These are phyloP conservation scores for Notarius quadriscutis DNA, from an alignment of 2,113 vertebrate species.

Conservation along the genomic window DNA sequence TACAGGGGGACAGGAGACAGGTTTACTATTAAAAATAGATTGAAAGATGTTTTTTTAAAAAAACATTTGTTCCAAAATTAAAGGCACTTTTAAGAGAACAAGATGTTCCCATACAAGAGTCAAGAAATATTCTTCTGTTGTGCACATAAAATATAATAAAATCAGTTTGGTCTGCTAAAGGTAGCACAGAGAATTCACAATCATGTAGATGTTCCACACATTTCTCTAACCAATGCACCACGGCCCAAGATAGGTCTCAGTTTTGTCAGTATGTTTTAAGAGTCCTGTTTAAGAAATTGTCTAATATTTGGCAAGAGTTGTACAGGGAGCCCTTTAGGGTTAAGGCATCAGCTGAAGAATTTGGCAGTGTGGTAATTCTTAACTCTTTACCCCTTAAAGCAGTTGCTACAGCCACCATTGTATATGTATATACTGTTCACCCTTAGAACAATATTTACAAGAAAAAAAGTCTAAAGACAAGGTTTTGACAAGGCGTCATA, in stretches of 20 bases:
- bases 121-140: slow-evolving; percentile 12
- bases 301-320: background rate
- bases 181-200: background rate
- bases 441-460: too few relatives aligned
- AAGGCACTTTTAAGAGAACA: slow-evolving; percentile 54
- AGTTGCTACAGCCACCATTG: too few relatives aligned
- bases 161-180: slow-evolving; percentile 6
- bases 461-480: too few relatives aligned
- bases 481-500: too few relatives aligned
- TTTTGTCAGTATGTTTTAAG: background rate
- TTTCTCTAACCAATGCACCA: slow-evolving; percentile 1
- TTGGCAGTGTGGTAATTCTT: background rate
- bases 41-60: slow-evolving; percentile 66
- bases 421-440: too few relatives aligned
- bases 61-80: slow-evolving; percentile 57
- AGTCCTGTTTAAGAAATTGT: background rate
- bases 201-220: background rate
- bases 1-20: slow-evolving; percentile 60
- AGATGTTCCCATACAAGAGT: slow-evolving; percentile 32
- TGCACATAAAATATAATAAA: slow-evolving; percentile 41
- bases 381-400: too few relatives aligned
- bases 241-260: background rate
- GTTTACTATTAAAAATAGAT: slow-evolving; percentile 60
- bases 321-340: slow-evolving; percentile 16
- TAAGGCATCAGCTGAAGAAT: background rate